Conservation (phyloP, 1,140 invertebrate species). For the Pararge aegeria region DNA sequence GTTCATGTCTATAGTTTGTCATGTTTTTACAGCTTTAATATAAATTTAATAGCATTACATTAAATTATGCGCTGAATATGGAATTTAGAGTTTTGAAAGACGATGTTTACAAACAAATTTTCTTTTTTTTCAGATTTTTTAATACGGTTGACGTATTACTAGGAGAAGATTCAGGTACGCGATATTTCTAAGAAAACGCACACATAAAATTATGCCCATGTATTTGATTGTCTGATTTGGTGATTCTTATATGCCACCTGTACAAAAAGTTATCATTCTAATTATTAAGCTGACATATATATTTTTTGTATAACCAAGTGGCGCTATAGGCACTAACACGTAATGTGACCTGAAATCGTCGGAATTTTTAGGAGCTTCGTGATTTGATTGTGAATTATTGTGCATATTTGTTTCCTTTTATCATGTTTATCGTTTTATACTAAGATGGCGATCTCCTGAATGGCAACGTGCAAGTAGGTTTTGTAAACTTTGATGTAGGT, state of each 20-base stretch:
- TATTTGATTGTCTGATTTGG: too few species aligned
- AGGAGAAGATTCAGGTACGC: conserved; percentile 47
- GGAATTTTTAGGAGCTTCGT: too few species aligned
- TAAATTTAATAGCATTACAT: conserved; percentile 13
- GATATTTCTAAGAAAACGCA: background rate
- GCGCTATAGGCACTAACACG: too few species aligned
- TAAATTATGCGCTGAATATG: conserved; percentile 15
- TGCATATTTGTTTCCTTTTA: conserved; percentile 6
- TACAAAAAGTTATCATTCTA: too few species aligned
- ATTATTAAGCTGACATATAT: too few species aligned
- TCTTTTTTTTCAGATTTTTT: conserved; percentile 59
- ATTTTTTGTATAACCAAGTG: too few species aligned
- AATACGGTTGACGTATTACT: conserved; percentile 56
- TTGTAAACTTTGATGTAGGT: conserved; percentile 54
- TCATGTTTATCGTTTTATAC: conserved; percentile 1
- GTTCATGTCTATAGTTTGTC: conserved; percentile 20
- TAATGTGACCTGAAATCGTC: too few species aligned
- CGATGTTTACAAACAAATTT: background rate
- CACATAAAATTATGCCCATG: too few species aligned
- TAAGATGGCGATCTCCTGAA: conserved; percentile 8
- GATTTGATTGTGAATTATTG: background rate
- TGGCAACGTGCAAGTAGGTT: conserved; percentile 32
- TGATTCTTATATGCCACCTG: too few species aligned
- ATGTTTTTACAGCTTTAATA: conserved; percentile 21
- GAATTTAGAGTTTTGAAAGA: conserved; percentile 1